Evolutionary conservation across 2,113 vertebrate genomes (phyloP).

Genomic region (Lasiurus borealis): DNA sequence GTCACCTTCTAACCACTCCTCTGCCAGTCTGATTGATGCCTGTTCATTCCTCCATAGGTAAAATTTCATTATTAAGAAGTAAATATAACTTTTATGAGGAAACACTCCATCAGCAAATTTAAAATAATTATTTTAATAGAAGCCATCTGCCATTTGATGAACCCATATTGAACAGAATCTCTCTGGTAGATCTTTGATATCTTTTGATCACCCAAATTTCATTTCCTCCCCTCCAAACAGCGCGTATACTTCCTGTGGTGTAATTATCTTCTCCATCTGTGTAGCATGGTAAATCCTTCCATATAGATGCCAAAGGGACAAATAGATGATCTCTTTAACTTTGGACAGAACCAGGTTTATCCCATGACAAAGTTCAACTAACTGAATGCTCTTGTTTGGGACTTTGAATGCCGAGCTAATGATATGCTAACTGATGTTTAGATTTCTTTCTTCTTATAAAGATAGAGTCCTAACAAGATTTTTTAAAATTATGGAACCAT

Average conservation of each 20-base stretch:
- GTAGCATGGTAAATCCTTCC: not conserved
- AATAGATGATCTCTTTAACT: not conserved
- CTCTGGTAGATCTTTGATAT: not conserved
- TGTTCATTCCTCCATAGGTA: not conserved
- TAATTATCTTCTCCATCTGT: not conserved
- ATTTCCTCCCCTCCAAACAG: not conserved
- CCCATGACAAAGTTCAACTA: not conserved
- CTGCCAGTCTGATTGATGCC: no score
- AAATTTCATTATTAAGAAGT: not conserved
- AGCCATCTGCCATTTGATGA: not conserved
- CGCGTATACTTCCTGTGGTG: not conserved
- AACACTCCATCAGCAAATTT: not conserved
- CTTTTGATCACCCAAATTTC: not conserved
- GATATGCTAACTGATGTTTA: not conserved
- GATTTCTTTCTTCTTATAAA: not conserved
- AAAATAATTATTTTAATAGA: slow-evolving; percentile 6
- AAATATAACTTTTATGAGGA: not conserved
- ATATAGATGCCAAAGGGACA: not conserved
- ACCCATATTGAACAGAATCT: not conserved
- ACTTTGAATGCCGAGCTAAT: not conserved
- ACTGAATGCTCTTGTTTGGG: not conserved
- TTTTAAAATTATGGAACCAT: not conserved
- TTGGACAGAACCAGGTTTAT: not conserved
- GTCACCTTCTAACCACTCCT: no score
- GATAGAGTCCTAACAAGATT: not conserved